These are phyloP conservation scores for Hyles euphorbiae DNA, from an alignment of 1,140 invertebrate genomes.

Conservation along the genomic window DNA sequence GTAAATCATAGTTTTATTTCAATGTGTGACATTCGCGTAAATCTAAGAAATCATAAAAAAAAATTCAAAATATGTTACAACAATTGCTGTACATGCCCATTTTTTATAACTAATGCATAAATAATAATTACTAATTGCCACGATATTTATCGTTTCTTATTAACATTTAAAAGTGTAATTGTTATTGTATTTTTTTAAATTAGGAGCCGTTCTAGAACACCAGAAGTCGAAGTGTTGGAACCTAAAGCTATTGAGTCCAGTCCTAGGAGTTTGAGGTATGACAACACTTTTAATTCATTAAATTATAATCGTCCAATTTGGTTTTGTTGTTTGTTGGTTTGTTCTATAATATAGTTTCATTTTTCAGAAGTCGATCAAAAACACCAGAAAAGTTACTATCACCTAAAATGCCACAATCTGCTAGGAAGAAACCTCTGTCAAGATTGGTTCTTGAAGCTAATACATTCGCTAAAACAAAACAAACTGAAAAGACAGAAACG, in stretches of 20 bases:
- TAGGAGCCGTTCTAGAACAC: slow-evolving; percentile 53
- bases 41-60: no score
- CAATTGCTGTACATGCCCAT: no score
- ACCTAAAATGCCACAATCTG: slow-evolving; percentile 40
- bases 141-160: background rate
- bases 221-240: slow-evolving; percentile 44
- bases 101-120: background rate
- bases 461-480: slow-evolving; percentile 54
- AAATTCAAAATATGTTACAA: no score
- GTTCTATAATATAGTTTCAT: background rate
- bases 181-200: background rate
- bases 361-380: slow-evolving; percentile 53
- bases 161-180: no score
- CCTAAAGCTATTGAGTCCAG: slow-evolving; percentile 22
- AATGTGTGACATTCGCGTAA: no score
- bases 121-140: background rate
- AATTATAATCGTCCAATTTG: no score
- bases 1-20: no score
- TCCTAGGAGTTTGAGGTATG: slow-evolving; percentile 46
- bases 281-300: background rate
- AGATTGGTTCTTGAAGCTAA: slow-evolving; percentile 65
- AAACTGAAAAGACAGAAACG: slow-evolving; percentile 27
- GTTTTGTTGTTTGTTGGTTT: background rate
- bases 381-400: slow-evolving; percentile 64
- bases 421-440: slow-evolving; percentile 54